Evolutionary conservation across 2,888 invertebrate species (phyloP).

Genomic region (Spicauda simplicius): DNA sequence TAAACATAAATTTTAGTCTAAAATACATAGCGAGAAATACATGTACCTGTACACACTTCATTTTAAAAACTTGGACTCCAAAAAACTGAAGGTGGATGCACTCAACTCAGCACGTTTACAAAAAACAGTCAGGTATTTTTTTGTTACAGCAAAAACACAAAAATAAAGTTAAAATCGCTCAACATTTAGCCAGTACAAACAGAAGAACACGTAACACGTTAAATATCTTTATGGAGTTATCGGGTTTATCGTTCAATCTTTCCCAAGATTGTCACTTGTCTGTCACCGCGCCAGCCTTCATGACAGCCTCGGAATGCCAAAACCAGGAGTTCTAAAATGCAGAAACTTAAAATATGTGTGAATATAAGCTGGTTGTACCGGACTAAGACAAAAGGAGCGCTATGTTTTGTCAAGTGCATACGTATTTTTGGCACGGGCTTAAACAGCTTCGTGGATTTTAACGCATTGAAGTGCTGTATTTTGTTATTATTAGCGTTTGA

Average conservation of each 20-base stretch:
- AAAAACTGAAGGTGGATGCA: slow-evolving; percentile 1
- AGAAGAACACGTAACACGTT: slow-evolving; percentile 21
- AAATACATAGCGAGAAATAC: too few species aligned
- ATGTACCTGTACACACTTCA: too few species aligned
- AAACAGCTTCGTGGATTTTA: too few species aligned
- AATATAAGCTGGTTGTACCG: neutral
- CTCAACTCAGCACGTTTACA: neutral
- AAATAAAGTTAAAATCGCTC: slow-evolving; percentile 1
- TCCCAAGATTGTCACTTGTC: slow-evolving; percentile 32
- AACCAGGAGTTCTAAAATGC: slow-evolving; percentile 13
- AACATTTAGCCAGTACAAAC: neutral
- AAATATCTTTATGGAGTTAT: slow-evolving; percentile 29
- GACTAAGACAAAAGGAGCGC: neutral
- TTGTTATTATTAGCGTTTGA: too few species aligned
- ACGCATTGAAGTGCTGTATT: too few species aligned
- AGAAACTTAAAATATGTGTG: neutral
- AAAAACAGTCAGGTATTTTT: neutral
- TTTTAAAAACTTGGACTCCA: neutral
- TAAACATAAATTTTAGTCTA: too few species aligned
- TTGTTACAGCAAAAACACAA: neutral
- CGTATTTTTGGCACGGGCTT: too few species aligned
- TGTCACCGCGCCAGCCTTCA: slow-evolving; percentile 26
- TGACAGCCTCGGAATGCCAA: slow-evolving; percentile 28
- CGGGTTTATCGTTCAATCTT: slow-evolving; percentile 35
- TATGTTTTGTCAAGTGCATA: too few species aligned